A percentile compares a stretch with the other conserved stretches of the same genome.
phyloP scores from a whole-genome alignment of 2,888 invertebrate species.

The Eristalis intricaria region DNA sequence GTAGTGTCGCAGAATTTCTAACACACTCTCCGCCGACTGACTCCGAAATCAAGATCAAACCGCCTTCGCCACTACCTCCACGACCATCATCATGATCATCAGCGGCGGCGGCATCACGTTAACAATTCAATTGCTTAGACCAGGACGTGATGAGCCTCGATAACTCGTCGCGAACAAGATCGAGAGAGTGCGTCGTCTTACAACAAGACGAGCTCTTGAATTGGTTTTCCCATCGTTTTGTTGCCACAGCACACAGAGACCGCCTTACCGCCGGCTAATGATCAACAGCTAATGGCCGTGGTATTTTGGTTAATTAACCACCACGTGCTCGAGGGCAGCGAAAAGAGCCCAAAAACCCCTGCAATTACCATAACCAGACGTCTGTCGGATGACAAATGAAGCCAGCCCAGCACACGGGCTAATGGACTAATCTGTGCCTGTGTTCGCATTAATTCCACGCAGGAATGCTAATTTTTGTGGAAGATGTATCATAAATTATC shows the following conservation, averaged over 20 bases:
- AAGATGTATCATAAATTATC: slow-evolving; percentile 15
- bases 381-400: slow-evolving; percentile 27
- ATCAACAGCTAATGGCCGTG: background rate
- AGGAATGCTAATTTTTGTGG: slow-evolving; percentile 25
- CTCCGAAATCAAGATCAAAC: background rate
- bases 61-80: background rate
- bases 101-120: background rate
- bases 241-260: background rate
- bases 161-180: background rate
- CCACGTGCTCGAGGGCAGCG: background rate
- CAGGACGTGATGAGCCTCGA: background rate
- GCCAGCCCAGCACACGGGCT: background rate
- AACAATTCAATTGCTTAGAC: background rate
- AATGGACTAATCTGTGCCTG: background rate
- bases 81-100: background rate
- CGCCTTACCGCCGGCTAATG: background rate
- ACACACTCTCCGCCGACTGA: background rate
- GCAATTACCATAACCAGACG: slow-evolving; percentile 37
- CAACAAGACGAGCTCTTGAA: background rate
- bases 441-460: slow-evolving; percentile 39
- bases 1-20: background rate
- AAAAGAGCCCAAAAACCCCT: background rate
- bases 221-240: background rate
- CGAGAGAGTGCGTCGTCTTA: background rate
- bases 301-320: background rate